Percentiles rank a stretch among this genome's conserved stretches.
Evolutionary conservation across 2,797 vertebrate genomes (phyloP).

Genomic region (Myotis daubentonii): DNA sequence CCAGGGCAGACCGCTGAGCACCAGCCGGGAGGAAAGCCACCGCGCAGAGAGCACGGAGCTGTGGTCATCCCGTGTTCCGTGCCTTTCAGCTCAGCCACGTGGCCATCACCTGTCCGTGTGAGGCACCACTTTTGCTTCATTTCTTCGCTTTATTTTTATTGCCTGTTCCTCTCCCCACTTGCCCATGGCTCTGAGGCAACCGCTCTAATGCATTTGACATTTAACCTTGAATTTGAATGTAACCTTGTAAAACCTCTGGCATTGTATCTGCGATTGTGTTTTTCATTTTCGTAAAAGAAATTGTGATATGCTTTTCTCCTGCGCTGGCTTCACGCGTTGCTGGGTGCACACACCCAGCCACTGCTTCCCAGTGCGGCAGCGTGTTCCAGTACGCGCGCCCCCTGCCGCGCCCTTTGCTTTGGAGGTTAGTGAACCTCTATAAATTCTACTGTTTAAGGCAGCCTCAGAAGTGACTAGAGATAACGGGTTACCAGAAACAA

Average conservation of each 20-base stretch:
- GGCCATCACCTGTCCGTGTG: background rate
- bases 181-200: background rate
- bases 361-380: no score
- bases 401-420: background rate
- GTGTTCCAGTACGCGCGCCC: accelerated
- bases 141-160: background rate
- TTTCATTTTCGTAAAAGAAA: background rate
- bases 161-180: background rate
- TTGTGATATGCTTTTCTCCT: background rate
- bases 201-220: background rate
- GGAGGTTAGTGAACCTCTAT: background rate
- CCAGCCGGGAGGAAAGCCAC: background rate
- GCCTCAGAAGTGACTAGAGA: background rate
- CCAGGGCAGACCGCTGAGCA: background rate
- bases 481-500: background rate
- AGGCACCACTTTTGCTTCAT: background rate
- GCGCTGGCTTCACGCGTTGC: background rate
- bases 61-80: background rate
- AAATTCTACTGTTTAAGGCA: background rate
- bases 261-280: background rate
- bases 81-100: background rate
- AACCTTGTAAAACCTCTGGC: background rate
- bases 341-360: background rate
- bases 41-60: no score
- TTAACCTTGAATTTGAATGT: background rate